Evolutionary conservation across 2,888 invertebrate species (phyloP), one percentile per base, ranked within the genome.

Genomic region (Papilio demoleus): DNA sequence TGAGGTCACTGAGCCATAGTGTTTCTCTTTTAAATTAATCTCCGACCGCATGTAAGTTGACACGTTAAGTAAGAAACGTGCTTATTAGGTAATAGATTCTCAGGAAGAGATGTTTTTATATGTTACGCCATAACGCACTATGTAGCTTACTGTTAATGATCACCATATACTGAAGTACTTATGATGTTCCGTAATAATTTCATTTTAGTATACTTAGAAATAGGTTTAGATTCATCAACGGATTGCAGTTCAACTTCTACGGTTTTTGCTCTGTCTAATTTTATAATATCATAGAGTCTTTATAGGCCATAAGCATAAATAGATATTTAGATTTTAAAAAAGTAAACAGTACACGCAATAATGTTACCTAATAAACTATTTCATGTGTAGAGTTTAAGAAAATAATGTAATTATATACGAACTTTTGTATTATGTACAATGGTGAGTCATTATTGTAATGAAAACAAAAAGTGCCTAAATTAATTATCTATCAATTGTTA

Each of bases 401-500:
- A 53, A 2, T 8, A 27, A 27, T 27, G 8, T 27, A n/a, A 8
- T n/a, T 27, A 31, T 31, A 1, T 14, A 11, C 27, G 8, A 24
- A 70, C 53, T 36, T 38, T 47, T 36, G 64, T 40, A 65, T 69
- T 70, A 69, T 70, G 45, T 68, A 50, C 53, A 59, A 58, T 62
- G 65, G 65, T 65, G 67, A 71, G 64, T 65, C 71, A 83, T 85
- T 84, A 81, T 83, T 70, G 71, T 69, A 75, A 72, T 71, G 75
- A 75, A 76, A 78, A 80, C 81, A 84, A 83, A 83, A 85, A 84
- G 73, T 80, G 75, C 77, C 79, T 80, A 84, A 84, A 85, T 84
- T 84, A 78, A 83, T 83, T 84, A 86, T 83, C 83, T 81, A 76
- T 76, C 82, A 78, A 83, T 86, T 88, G 82, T 79, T 78, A 81